Conservation (phyloP, 2,888 invertebrate species). For the Saturnia japonica region DNA sequence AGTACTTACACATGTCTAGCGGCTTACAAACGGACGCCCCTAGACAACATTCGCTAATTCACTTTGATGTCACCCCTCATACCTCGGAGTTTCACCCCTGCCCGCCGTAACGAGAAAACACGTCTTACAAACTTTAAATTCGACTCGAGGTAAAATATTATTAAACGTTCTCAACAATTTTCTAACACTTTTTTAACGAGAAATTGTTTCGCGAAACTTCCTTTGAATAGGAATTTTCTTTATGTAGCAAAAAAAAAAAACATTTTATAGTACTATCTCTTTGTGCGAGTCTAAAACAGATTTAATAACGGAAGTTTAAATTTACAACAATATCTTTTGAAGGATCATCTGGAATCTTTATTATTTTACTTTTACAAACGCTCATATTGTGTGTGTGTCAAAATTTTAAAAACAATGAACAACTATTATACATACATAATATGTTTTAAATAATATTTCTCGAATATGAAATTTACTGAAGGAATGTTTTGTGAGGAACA, state of each 20-base stretch:
- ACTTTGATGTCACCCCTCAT: constrained; percentile 76
- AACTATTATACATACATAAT: too few species aligned
- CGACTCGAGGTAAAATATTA: constrained; percentile 64
- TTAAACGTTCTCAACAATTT: constrained; percentile 68
- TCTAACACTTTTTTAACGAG: constrained; percentile 61
- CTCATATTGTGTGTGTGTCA: neutral
- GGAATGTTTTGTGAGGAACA: too few species aligned
- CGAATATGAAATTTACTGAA: too few species aligned
- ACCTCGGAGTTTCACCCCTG: constrained; percentile 41
- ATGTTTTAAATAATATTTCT: too few species aligned
- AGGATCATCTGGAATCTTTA: constrained; percentile 1
- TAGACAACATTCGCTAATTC: constrained; percentile 81
- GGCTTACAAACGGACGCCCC: constrained; percentile 79
- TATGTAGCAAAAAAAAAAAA: constrained; percentile 28
- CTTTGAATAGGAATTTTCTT: constrained; percentile 46
- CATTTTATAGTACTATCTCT: constrained; percentile 32
- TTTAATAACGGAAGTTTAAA: constrained; percentile 34
- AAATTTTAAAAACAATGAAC: too few species aligned
- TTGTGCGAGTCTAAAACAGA: constrained; percentile 32
- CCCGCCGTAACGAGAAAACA: constrained; percentile 71
- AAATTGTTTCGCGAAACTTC: constrained; percentile 61
- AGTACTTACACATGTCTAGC: too few species aligned
- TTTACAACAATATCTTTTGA: constrained; percentile 25
- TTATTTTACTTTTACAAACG: neutral
- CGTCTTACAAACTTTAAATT: constrained; percentile 74